Evolutionary conservation across 1,140 invertebrate genomes (phyloP), one percentile per base, ranked within the genome.

Genomic region (Drosophila saltans): DNA sequence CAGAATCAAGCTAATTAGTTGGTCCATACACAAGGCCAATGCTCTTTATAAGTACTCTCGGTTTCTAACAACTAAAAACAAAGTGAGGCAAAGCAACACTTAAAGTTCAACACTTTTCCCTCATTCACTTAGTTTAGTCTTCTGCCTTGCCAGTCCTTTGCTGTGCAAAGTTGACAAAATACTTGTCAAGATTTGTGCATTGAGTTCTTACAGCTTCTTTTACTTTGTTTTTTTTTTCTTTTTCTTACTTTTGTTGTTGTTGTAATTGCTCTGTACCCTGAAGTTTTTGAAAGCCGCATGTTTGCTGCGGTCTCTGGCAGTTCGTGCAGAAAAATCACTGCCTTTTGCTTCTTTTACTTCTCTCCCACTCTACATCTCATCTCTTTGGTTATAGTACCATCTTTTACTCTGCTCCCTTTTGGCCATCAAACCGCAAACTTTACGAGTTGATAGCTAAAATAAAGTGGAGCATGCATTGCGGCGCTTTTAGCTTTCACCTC

Each of bases 401-500:
- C 45, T 9, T 45, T 57, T 26, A 26, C 40, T 48, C 28, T 4
- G 10, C 16, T 28, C 55, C 55, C 80, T 69, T 69, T 59, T 55
- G 80, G 73, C 80, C 80, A 88, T 89, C 68, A 88, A 88, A 74
- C 80, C 77, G 74, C 84, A 83, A 88, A 88, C 83, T 88, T 88
- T 88, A 88, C 83, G 80, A 88, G 80, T 83, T 88, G 83, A 89
- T 89, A 72, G 83, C 83, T 88, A 57, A 89, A 89, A 88, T 88
- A 88, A 88, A 88, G 83, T 88, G 83, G 84, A 74, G 84, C 84
- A 83, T 80, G 77, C 84, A 88, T 77, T 78, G 74, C 70, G 66
- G 60, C 65, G 70, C 80, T 64, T 72, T 70, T 48, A 69, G 48
- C 64, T 45, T 16, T 10, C 61, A n/a, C 30, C 39, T 8, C 11